A percentile compares a stretch with the other conserved stretches of the same genome.
Conservation (phyloP, 2,113 vertebrate genomes). For the Podarcis raffonei region DNA sequence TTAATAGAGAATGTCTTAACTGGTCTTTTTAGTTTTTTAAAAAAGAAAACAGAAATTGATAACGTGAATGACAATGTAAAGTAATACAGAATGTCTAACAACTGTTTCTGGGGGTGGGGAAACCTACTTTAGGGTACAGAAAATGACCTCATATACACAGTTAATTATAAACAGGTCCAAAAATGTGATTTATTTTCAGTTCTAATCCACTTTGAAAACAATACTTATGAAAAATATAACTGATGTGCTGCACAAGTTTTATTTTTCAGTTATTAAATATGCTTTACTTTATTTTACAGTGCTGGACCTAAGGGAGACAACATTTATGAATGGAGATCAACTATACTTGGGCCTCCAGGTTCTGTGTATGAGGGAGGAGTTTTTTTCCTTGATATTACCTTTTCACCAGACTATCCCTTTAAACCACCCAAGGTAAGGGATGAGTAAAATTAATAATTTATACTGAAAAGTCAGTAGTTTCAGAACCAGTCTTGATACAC, state of each 20-base stretch:
- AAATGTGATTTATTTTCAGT: slow-evolving; percentile 29
- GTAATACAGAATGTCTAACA: neutral
- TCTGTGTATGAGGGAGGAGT: slow-evolving; percentile 99
- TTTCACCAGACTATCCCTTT: slow-evolving; percentile 98
- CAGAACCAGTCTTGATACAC: neutral
- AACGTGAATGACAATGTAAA: slow-evolving; percentile 17
- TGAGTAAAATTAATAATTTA: slow-evolving; percentile 27
- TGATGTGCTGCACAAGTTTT: slow-evolving; percentile 44
- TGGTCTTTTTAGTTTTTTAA: neutral
- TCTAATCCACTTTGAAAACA: slow-evolving; percentile 36
- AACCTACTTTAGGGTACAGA: slow-evolving; percentile 6
- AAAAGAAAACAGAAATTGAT: slow-evolving; percentile 31
- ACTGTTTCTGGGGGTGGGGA: neutral
- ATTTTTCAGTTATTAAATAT: slow-evolving; percentile 61
- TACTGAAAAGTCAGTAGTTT: slow-evolving; percentile 11
- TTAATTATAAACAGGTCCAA: slow-evolving; percentile 2
- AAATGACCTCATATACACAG: slow-evolving; percentile 32
- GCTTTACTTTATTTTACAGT: slow-evolving; percentile 79
- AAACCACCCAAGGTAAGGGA: slow-evolving; percentile 96
- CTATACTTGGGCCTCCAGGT: slow-evolving; percentile 96
- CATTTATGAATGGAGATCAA: slow-evolving; percentile 99
- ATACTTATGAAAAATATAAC: slow-evolving; percentile 14
- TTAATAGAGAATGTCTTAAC: slow-evolving; percentile 34
- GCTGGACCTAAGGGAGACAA: slow-evolving; percentile 99
- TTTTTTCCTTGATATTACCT: slow-evolving; percentile 98